Evolutionary conservation across 2,797 vertebrate genomes (phyloP), one percentile per base, ranked within the genome.

Genomic region (Acropternis orthonyx): DNA sequence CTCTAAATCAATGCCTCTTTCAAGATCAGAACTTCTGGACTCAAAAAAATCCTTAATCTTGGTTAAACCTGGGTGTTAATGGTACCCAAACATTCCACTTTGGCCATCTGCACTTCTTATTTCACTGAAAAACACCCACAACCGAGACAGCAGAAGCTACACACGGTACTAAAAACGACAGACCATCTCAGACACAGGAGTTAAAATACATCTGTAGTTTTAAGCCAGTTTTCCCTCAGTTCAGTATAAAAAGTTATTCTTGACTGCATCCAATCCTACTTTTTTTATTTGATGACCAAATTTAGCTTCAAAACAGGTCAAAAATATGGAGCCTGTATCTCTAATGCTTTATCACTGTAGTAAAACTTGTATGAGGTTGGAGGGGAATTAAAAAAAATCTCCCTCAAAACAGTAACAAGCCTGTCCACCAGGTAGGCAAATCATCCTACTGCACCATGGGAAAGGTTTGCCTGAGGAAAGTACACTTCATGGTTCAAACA

Each of bases 1-100:
- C 72, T 89, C 69, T 85, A 92, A 92, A 89, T 86, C 79, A 69
- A 65, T 58, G 71, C 22, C 46, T 68, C 72, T 79, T 81, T 82
- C 85, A 89, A 69, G 51, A 95, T 85, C 74, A 81, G 85, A 88
- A 58, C 23, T 58, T 36, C 22, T 67, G 9, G 44, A 89, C 13
- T 73, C 32, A 93, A 83, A 88, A 19, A 90, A 91, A 75, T 63
- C 48, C 58, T 92, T 88, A 91, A 81, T 49, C 62, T 79, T 61
- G 10, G 23, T 81, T 80, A 92, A 91, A 73, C 54, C 32, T 73
- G 59, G 55, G 56, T 0, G 10, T n/a, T 66, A 81, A 59, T 51
- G 21, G 74, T 66, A 92, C 34, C 56, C 52, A 94, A 91, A 83
- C n/a, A 61, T 71, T 94, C 37, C 9, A 76, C 9, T 37, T 84